Base-by-base conservation (phyloP, 2,113 vertebrate genomes). In the Rhizomys pruinosus region DNA sequence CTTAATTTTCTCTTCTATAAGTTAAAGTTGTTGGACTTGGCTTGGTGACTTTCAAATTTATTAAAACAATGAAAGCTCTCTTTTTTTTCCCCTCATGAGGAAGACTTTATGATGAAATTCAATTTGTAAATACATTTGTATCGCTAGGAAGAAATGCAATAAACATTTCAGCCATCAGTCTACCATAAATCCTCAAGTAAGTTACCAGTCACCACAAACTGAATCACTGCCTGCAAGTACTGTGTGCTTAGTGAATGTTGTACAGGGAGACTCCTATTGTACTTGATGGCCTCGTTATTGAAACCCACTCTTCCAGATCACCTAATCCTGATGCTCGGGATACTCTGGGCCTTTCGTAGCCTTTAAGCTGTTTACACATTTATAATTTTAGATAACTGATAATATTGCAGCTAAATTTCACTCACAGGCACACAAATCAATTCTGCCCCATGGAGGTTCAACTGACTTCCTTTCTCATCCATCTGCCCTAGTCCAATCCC, bases 1-100 rank as follows among this genome's bases (percentile, higher is more conserved):
- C 78, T 92, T 55, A 6, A n/a, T 81, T 81, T 92, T 76, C 63
- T 94, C 78, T 87, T 63, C n/a, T 47, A 32, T 42, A 77, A 82
- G 76, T 64, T 52, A 55, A 59, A 80, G 27, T 37, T 34, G 1
- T 29, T 82, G 37, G 34, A 64, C 23, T 34, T 71, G n/a, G 16
- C 27, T 69, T 8, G 2, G 6, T 44, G 61, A 34, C 69, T 66
- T 71, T 91, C 92, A 69, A 63, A 59, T 16, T 37, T 73, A 29
- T 64, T 61, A n/a, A 85, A 86, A 42, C n/a, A 79, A 59, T 66
- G 20, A 27, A 91, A 73, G 1, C n/a, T 93, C 82, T 80, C 39
- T 12, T 57, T 63, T 76, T 74, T 66, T n/a, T n/a, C n/a, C n/a
- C 16, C 64, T 69, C 55, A 57, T n/a, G 44, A 93, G 32, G 86